Conservation (phyloP, 1,140 invertebrate genomes). For the Zophobas morio region DNA sequence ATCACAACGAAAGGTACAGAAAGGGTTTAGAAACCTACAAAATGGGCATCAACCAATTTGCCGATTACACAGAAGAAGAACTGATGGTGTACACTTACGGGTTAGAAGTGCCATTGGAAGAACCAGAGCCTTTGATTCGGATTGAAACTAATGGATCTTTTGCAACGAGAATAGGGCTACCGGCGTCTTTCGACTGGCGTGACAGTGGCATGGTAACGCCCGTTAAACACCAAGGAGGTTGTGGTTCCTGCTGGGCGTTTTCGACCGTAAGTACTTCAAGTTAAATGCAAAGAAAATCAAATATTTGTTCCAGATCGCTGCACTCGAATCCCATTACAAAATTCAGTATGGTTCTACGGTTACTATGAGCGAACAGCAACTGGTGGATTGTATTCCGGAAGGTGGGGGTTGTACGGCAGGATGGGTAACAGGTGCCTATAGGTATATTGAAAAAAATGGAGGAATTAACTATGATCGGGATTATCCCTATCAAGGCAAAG, state of each 20-base stretch:
- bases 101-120: too few species aligned
- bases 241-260: too few species aligned
- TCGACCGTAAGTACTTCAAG: too few species aligned
- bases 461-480: constrained; percentile 92
- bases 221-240: too few species aligned
- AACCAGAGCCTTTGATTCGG: constrained; percentile 74
- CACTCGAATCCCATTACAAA: constrained; percentile 95
- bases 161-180: constrained; percentile 56
- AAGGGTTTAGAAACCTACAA: constrained; percentile 31
- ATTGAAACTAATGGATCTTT: constrained; percentile 83
- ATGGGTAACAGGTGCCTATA: constrained; percentile 93
- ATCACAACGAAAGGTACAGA: constrained; percentile 34
- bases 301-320: constrained; percentile 81
- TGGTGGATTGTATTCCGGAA: constrained; percentile 92
- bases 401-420: constrained; percentile 97
- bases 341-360: constrained; percentile 84
- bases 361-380: constrained; percentile 95
- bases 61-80: constrained; percentile 45
- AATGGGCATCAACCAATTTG: constrained; percentile 45
- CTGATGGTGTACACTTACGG: constrained; percentile 57
- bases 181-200: too few species aligned
- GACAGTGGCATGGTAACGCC: too few species aligned
- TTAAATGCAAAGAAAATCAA: too few species aligned
- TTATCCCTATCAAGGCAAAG: constrained; percentile 90
- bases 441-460: constrained; percentile 92